phyloP scores from a whole-genome alignment of 2,797 vertebrate genomes.

The Cynopterus sphinx region DNA sequence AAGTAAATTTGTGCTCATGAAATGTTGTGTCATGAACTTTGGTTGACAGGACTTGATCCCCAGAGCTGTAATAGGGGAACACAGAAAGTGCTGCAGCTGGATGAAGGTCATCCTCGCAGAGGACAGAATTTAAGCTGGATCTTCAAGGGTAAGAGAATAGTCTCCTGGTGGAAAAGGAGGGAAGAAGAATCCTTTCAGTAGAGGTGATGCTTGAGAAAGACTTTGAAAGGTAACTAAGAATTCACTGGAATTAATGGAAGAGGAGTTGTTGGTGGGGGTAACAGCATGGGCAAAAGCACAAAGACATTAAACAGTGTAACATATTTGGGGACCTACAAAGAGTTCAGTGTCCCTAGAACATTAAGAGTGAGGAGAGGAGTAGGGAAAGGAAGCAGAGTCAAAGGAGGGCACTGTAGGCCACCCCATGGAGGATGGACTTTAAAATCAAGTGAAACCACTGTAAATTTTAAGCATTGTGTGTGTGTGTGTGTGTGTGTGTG shows the following conservation, averaged over 20 bases:
- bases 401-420: not conserved
- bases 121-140: accelerated
- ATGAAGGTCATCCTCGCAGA: not conserved
- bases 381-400: not conserved
- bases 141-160: not conserved
- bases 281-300: not conserved
- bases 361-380: not conserved
- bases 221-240: not conserved
- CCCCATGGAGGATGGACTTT: not conserved
- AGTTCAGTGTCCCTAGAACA: not conserved
- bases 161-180: not conserved
- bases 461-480: not conserved
- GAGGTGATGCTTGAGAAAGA: no score
- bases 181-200: not conserved
- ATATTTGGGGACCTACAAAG: not conserved
- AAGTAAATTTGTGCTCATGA: not conserved
- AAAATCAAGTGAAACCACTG: not conserved
- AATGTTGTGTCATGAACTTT: not conserved
- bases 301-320: not conserved
- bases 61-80: not conserved
- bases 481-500: no score
- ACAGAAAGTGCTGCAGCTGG: not conserved
- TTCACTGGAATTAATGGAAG: not conserved
- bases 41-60: not conserved
- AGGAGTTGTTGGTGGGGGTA: not conserved